Base-by-base conservation (phyloP, 2,888 invertebrate species). In the Lagria hirta region DNA sequence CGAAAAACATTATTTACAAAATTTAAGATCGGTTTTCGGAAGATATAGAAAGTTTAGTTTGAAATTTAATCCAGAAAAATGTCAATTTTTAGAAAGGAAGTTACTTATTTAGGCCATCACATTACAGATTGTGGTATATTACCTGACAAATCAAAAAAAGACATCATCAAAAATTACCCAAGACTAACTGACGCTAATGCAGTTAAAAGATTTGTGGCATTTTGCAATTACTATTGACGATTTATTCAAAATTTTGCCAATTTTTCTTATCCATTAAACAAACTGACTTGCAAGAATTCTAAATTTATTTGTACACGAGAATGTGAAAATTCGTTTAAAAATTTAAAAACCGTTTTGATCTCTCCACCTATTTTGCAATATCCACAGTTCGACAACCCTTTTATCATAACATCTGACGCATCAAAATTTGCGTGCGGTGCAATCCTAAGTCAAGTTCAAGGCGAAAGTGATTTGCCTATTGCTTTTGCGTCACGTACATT, bases 1-100 rank as follows among this genome's bases (percentile, higher is more conserved):
- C n/a, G n/a, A n/a, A n/a, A n/a, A n/a, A n/a, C 41, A 48, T 37
- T 43, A 58, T 17, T 52, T 49, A 1, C 36, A 47, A 22, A 55
- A 53, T 20, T 56, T 18, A 18, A 18, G 18, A 18, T 18, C 18
- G 7, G 18, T 18, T 6, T 18, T 18, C 7, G 51, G 32, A n/a
- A n/a, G n/a, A n/a, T n/a, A n/a, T n/a, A n/a, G n/a, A n/a, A n/a
- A n/a, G n/a, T n/a, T n/a, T n/a, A n/a, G n/a, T n/a, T n/a, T n/a
- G n/a, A n/a, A n/a, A n/a, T n/a, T n/a, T n/a, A n/a, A n/a, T n/a
- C n/a, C n/a, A n/a, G n/a, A n/a, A n/a, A n/a, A n/a, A n/a, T n/a
- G n/a, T 18, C 18, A 8, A 54, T 51, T 21, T 52, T 51, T n/a
- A 28, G 30, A 27, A 41, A 29, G 5, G 51, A 54, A 43, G 46